Evolutionary conservation across 2,113 vertebrate species (phyloP).

Genomic region (Colinus virginianus): DNA sequence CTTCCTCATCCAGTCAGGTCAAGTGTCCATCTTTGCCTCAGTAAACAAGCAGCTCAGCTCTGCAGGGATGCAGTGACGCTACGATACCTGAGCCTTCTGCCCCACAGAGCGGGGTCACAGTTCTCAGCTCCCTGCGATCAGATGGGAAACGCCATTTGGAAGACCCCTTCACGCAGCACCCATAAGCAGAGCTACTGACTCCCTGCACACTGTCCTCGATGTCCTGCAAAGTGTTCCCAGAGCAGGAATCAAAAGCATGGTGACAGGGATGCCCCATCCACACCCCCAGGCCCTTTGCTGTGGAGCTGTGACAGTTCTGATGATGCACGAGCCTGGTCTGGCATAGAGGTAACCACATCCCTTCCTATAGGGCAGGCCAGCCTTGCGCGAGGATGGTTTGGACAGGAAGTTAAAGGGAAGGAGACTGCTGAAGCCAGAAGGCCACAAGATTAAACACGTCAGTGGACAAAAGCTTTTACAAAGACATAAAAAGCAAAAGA

Average conservation of each 20-base stretch:
- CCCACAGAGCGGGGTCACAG: accelerated
- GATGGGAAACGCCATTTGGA: neutral
- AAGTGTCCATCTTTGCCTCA: neutral
- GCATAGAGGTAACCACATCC: neutral
- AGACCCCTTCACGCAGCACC: neutral
- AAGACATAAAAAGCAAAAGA: neutral
- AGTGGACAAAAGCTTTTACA: neutral
- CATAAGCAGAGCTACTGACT: neutral
- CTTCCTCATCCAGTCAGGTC: neutral
- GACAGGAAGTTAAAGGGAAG: neutral
- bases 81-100: neutral
- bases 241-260: accelerated
- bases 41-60: neutral
- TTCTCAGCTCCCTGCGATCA: neutral
- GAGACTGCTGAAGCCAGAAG: accelerated
- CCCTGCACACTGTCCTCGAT: accelerated
- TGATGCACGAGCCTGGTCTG: neutral
- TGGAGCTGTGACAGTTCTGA: neutral
- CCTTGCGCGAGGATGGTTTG: neutral
- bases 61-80: accelerated
- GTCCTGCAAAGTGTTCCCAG: accelerated
- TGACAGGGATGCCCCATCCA: accelerated
- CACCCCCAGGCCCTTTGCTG: neutral
- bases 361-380: neutral
- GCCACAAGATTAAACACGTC: neutral